Base-by-base conservation (phyloP, 53 echinoderm and acorn worm genomes). In the Glandiceps talaboti region DNA sequence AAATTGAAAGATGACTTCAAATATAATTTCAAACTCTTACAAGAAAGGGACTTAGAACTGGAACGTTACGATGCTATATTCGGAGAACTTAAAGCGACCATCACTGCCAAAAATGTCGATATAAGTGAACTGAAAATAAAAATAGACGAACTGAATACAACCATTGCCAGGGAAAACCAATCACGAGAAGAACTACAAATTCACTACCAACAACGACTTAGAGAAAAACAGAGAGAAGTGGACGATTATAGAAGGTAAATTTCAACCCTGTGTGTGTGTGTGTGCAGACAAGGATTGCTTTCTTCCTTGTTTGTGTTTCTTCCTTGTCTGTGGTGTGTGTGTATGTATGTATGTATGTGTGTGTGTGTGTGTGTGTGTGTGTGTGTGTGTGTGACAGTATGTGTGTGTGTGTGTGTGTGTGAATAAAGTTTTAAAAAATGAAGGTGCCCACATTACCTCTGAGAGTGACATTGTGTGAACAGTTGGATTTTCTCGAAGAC, bases 1-100 rank as follows among this genome's bases (percentile, higher is more conserved):
- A 87, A 77, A 29, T 82, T 96, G 14, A 96, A 96, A 82, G 97
- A 92, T 12, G 97, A 96, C 73, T 96, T 96, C 81, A 96, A 96
- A 82, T 93, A 91, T 81, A 96, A 96, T 80, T 82, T 93, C 29
- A 86, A 85, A 80, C 89, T 96, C 12, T 87, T 96, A 20, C 75
- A 85, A n/a, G 91, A 96, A 78, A 87, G 97, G 33, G 97, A 96
- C 76, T 84, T 88, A 79, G 97, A 96, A 75, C 82, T 96, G 28
- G 91, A 90, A 79, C 83, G 86, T 79, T 94, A 84, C 64, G 91
- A 81, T 74, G 33, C 76, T 10, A 74, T 76, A 28, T 87, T 87
- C 29, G 87, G 82, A 10, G 80, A 96, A 72, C 75, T 93, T 1
- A 85, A 89, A 76, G 81, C 82, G 27, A 83, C 91, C 27, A 64